A percentile compares a stretch with the other conserved stretches of the same genome.
Evolutionary conservation across 2,797 vertebrate species (phyloP).

Genomic region (Myotis vivesi): DNA sequence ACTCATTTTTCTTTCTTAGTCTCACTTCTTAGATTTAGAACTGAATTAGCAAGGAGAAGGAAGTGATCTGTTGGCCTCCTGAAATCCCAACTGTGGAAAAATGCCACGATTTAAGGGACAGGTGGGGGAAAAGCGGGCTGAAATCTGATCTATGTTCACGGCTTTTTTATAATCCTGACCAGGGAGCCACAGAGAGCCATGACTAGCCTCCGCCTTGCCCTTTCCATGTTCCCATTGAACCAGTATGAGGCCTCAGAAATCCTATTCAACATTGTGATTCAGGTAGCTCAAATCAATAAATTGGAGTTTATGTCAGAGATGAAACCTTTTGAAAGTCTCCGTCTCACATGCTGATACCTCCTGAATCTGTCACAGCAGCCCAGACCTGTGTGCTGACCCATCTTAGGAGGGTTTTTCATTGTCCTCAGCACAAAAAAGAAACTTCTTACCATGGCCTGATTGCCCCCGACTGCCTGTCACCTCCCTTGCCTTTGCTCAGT

Average conservation of each 20-base stretch:
- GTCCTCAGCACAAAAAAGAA: not conserved
- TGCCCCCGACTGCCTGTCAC: not conserved
- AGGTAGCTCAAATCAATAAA: not conserved
- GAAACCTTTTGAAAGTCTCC: not conserved
- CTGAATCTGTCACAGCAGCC: not conserved
- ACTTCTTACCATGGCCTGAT: not conserved
- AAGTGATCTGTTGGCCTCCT: not conserved
- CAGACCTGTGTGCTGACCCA: not conserved
- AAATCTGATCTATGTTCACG: not conserved
- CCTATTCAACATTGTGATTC: not conserved
- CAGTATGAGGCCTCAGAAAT: not conserved
- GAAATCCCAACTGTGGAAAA: not conserved
- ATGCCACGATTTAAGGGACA: slow-evolving; percentile 34
- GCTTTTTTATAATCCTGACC: not conserved
- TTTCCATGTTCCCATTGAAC: not conserved
- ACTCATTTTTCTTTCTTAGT: not conserved
- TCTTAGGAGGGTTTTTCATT: not conserved
- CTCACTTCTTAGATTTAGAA: slow-evolving; percentile 1
- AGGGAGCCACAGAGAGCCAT: not conserved
- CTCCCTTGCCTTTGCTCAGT: not conserved
- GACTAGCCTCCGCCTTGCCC: not conserved
- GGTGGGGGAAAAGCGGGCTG: not conserved
- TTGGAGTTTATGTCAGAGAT: not conserved
- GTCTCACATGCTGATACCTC: not conserved
- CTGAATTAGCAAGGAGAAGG: slow-evolving; percentile 6